phyloP scores from a whole-genome alignment of 1,140 invertebrate genomes.

The Dendrolimus kikuchii region DNA sequence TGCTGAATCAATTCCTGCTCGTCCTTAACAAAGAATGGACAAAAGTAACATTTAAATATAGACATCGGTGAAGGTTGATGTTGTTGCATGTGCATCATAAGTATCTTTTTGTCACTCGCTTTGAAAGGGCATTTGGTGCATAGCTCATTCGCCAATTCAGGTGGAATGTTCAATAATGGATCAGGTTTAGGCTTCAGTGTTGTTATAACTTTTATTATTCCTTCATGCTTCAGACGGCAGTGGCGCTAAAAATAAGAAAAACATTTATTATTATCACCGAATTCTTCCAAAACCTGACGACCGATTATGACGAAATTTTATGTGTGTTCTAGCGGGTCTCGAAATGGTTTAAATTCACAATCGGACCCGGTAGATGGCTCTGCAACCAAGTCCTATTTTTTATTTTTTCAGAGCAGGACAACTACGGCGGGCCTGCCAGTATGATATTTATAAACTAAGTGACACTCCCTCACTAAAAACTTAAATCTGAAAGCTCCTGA shows the following conservation, averaged over 20 bases:
- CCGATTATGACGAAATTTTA: no score
- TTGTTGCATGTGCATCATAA: slow-evolving; percentile 81
- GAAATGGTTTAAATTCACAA: neutral
- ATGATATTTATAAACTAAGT: no score
- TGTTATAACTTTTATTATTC: slow-evolving; percentile 77
- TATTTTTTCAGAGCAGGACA: no score
- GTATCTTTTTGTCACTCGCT: slow-evolving; percentile 74
- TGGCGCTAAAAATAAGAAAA: slow-evolving; percentile 75
- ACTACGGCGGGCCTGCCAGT: no score
- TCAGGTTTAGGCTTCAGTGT: slow-evolving; percentile 63
- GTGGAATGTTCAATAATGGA: slow-evolving; percentile 18
- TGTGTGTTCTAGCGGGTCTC: neutral
- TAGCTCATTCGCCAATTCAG: slow-evolving; percentile 48
- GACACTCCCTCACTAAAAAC: no score
- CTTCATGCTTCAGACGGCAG: slow-evolving; percentile 81
- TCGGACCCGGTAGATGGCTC: neutral
- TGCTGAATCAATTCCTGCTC: slow-evolving; percentile 64
- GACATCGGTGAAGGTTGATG: slow-evolving; percentile 80
- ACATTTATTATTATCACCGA: slow-evolving; percentile 1
- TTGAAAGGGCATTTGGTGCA: slow-evolving; percentile 86
- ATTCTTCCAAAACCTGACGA: neutral
- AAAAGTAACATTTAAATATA: slow-evolving; percentile 86
- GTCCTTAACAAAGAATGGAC: slow-evolving; percentile 82
- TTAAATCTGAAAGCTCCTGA: no score
- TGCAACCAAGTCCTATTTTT: no score